Evolutionary conservation across 2,888 invertebrate genomes (phyloP).

Genomic region (Drosophila mimica): DNA sequence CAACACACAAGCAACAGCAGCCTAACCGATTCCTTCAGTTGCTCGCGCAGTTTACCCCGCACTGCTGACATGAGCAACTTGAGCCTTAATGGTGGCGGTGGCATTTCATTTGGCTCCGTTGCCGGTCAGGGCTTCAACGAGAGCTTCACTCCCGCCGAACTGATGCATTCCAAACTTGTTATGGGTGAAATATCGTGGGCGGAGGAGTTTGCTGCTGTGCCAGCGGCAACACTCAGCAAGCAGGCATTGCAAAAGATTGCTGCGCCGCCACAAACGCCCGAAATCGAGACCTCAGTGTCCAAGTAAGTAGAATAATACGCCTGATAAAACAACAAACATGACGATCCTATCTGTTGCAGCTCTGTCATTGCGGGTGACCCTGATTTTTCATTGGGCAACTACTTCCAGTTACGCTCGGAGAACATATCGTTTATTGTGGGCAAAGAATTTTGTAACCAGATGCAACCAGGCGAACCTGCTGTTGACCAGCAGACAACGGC

Average conservation of each 20-base stretch:
- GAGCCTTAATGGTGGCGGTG: conserved; percentile 67
- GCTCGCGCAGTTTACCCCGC: conserved; percentile 77
- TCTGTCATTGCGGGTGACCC: conserved; percentile 76
- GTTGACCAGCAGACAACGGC: conserved; percentile 45
- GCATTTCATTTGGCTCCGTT: conserved; percentile 64
- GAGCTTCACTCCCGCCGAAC: conserved; percentile 82
- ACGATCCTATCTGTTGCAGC: conserved; percentile 42
- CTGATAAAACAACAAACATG: not conserved
- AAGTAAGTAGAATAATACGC: conserved; percentile 57
- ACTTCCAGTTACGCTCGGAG: conserved; percentile 82
- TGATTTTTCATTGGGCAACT: conserved; percentile 83
- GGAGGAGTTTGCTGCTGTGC: conserved; percentile 82
- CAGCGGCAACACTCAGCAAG: conserved; percentile 75
- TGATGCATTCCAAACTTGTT: conserved; percentile 81
- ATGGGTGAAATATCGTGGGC: conserved; percentile 84
- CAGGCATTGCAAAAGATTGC: conserved; percentile 68
- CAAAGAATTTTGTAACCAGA: conserved; percentile 65
- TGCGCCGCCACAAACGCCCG: conserved; percentile 34
- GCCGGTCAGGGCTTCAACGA: conserved; percentile 51
- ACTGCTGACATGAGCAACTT: conserved; percentile 82
- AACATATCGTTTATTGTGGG: conserved; percentile 77
- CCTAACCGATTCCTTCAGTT: conserved; percentile 62
- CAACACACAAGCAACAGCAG: conserved; percentile 33
- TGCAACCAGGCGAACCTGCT: conserved; percentile 60
- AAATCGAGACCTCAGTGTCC: conserved; percentile 64